Evolutionary conservation across 2,797 vertebrate genomes (phyloP).

Genomic region (Lepilemur septentrionalis): DNA sequence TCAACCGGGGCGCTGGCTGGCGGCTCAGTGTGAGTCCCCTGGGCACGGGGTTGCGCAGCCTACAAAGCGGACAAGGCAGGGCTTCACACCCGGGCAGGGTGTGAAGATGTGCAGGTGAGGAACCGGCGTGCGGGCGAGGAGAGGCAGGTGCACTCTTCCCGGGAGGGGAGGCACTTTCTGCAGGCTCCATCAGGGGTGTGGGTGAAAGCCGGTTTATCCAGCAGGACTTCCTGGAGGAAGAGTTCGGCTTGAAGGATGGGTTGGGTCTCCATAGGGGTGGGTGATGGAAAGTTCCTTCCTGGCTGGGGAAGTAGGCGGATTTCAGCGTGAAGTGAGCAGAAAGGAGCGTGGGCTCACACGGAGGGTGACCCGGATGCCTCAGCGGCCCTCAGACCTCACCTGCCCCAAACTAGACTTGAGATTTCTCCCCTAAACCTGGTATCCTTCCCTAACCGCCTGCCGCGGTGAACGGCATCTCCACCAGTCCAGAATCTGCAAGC

Average conservation of each 20-base stretch:
- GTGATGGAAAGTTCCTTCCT: background rate
- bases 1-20: background rate
- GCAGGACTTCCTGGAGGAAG: background rate
- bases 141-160: background rate
- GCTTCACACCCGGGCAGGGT: background rate
- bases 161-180: background rate
- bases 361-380: background rate
- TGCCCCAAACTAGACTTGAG: too few relatives aligned
- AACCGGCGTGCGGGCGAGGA: accelerated
- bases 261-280: background rate
- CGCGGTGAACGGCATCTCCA: accelerated
- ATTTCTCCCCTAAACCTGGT: background rate
- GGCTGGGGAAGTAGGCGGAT: accelerated
- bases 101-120: accelerated
- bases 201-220: accelerated
- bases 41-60: accelerated
- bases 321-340: background rate
- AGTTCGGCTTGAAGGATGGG: background rate
- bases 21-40: background rate
- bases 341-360: accelerated
- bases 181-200: background rate
- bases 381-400: background rate
- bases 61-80: background rate
- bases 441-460: background rate
- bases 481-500: too few relatives aligned